Percentiles rank a stretch among this genome's conserved stretches.
These are phyloP conservation scores for Lonchura striata DNA, from an alignment of 2,113 vertebrate species.

Conservation along the genomic window DNA sequence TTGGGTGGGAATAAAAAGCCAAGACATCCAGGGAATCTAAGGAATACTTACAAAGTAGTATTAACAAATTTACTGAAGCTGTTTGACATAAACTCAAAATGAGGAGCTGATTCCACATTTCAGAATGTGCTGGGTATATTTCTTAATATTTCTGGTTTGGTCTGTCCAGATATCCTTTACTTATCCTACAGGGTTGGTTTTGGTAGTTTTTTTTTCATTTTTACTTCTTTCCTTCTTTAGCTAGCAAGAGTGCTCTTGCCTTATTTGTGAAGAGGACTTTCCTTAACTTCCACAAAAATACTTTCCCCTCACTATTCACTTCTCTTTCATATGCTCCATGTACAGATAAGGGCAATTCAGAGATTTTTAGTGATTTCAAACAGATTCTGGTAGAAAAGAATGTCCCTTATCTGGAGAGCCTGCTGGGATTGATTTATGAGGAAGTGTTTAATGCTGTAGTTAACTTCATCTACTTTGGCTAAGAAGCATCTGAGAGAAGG, in stretches of 20 bases:
- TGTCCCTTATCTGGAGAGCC: not conserved
- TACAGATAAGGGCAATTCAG: not conserved
- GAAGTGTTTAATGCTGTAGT: not conserved
- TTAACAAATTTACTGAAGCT: not conserved
- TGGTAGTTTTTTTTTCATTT: not conserved
- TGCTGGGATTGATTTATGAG: not conserved
- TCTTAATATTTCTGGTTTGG: not conserved
- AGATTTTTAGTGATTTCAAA: not conserved
- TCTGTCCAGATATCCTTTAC: not conserved
- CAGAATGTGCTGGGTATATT: not conserved
- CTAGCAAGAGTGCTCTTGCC: not conserved
- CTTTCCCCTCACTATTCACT: not conserved
- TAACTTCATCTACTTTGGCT: constrained; percentile 46
- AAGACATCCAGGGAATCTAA: not conserved
- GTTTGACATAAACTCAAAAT: not conserved
- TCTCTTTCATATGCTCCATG: not conserved
- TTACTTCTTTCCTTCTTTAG: not conserved
- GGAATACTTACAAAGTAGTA: not conserved
- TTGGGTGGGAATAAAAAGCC: constrained; percentile 22
- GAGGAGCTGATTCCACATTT: not conserved
- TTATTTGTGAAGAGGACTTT: constrained; percentile 12
- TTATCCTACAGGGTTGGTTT: not conserved
- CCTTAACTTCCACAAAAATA: not conserved
- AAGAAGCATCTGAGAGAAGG: constrained; percentile 59
- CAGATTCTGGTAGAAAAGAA: constrained; percentile 1